Conservation (phyloP, 2,888 invertebrate genomes). For the Cetonia aurata region DNA sequence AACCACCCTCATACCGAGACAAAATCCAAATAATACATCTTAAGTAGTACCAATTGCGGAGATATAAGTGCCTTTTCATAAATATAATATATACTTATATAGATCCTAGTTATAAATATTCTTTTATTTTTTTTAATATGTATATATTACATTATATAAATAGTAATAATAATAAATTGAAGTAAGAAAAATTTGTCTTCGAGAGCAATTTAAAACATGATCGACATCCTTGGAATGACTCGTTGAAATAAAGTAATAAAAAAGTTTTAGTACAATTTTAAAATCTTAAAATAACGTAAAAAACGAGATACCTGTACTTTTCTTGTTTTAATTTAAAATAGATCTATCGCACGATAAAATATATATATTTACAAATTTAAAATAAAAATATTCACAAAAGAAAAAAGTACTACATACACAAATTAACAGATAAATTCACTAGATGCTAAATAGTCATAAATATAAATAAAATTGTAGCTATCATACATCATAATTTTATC, state of each 20-base stretch:
- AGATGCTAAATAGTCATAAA: too few relatives aligned
- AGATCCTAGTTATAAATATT: too few relatives aligned
- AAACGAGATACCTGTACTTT: not conserved
- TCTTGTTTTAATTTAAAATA: constrained; percentile 6
- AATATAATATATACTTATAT: too few relatives aligned
- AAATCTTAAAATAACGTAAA: not conserved
- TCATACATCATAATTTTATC: too few relatives aligned
- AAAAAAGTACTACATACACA: constrained; percentile 18
- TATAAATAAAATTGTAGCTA: too few relatives aligned
- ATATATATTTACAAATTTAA: constrained; percentile 8
- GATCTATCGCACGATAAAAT: constrained; percentile 8
- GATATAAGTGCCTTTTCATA: too few relatives aligned
- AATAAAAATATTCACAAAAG: constrained; percentile 26
- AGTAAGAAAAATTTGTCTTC: constrained; percentile 1
- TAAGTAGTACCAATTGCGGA: too few relatives aligned
- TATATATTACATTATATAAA: constrained; percentile 4
- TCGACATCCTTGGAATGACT: constrained; percentile 21
- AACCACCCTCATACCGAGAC: too few relatives aligned
- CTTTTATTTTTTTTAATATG: too few relatives aligned
- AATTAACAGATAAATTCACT: constrained; percentile 7
- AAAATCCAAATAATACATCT: too few relatives aligned
- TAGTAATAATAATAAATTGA: constrained; percentile 10
- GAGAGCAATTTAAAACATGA: not conserved
- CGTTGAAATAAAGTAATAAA: constrained; percentile 17
- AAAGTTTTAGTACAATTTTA: not conserved